Evolutionary conservation across 2,113 vertebrate genomes (phyloP).

Genomic region (Carassius gibelio): DNA sequence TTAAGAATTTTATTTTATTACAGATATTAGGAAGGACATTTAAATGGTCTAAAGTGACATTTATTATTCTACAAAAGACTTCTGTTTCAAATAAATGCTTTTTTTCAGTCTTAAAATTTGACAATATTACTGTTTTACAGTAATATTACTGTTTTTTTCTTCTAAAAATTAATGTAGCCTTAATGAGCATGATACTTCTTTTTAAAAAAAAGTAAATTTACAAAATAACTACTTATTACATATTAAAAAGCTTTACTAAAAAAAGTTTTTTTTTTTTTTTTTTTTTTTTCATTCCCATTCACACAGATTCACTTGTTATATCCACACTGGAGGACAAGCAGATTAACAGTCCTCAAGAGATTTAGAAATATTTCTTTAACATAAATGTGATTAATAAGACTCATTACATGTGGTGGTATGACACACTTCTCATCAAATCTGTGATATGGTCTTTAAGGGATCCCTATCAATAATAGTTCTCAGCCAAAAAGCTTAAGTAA

Average conservation of each 20-base stretch:
- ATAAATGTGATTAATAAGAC: constrained; percentile 68
- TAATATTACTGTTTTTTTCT: too few relatives aligned
- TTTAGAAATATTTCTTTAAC: constrained; percentile 68
- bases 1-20: background rate
- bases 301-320: background rate
- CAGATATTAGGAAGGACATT: background rate
- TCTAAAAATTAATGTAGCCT: too few relatives aligned
- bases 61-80: background rate
- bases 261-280: too few relatives aligned
- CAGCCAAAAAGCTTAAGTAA: constrained; percentile 1
- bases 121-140: too few relatives aligned
- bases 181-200: too few relatives aligned
- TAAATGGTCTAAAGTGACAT: background rate
- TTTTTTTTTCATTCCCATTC: background rate
- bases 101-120: too few relatives aligned
- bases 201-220: too few relatives aligned
- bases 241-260: background rate
- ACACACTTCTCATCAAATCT: constrained; percentile 29
- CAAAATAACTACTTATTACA: background rate
- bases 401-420: constrained; percentile 55
- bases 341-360: constrained; percentile 63
- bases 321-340: constrained; percentile 42
- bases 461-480: constrained; percentile 18
- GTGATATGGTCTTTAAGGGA: constrained; percentile 12
- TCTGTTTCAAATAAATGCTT: background rate